Conservation (phyloP, 2,888 invertebrate genomes). For the Lochmaea capreae region DNA sequence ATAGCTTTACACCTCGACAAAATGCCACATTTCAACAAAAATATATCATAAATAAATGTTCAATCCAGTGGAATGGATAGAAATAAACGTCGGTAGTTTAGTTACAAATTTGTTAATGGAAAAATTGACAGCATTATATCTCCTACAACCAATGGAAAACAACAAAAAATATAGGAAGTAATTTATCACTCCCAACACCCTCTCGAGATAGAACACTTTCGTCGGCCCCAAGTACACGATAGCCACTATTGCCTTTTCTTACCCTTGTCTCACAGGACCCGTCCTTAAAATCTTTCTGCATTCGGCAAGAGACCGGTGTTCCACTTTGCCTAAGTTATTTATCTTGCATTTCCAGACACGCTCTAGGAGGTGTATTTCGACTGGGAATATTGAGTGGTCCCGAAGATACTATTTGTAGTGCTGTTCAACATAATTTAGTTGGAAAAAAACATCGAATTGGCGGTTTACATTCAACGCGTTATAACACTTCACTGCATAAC, state of each 20-base stretch:
- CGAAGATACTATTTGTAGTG: constrained; percentile 31
- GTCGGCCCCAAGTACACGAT: constrained; percentile 42
- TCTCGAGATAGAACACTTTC: constrained; percentile 33
- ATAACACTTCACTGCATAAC: neutral
- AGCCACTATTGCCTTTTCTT: constrained; percentile 52
- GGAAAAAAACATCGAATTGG: constrained; percentile 8
- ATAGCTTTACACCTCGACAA: neutral
- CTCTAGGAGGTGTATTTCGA: constrained; percentile 30
- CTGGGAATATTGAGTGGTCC: constrained; percentile 36
- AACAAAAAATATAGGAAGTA: constrained; percentile 37
- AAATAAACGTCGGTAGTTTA: neutral
- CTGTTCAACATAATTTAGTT: constrained; percentile 23
- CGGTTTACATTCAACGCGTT: neutral
- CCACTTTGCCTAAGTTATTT: constrained; percentile 48
- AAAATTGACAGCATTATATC: constrained; percentile 11
- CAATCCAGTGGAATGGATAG: neutral
- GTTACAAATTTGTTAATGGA: constrained; percentile 11
- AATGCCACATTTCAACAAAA: neutral
- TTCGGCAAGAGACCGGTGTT: constrained; percentile 44
- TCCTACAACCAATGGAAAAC: constrained; percentile 10
- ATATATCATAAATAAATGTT: neutral
- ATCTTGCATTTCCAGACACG: constrained; percentile 40
- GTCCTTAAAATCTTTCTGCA: constrained; percentile 42
- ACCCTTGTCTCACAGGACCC: constrained; percentile 50
- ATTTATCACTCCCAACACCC: constrained; percentile 40